Base-by-base conservation (phyloP, 2,113 vertebrate species). In the Eupsittula cactorum region DNA sequence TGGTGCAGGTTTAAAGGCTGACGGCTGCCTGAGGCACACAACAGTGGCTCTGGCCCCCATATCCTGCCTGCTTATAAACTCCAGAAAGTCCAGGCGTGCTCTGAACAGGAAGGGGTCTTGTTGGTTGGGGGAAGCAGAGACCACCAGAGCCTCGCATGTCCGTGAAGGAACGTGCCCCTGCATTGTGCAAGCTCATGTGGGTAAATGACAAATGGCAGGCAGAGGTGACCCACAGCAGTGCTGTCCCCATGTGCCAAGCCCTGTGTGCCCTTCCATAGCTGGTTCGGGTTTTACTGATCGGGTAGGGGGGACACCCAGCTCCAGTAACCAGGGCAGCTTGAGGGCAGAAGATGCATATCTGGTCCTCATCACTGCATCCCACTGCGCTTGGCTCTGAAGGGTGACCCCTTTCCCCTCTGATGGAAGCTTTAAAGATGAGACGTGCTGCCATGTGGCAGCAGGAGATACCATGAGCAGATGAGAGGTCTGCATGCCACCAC, bases 141-240 rank as follows among this genome's bases (percentile, higher is more conserved):
- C 49, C 24, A 29, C 37, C 5, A 1, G 28, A 88, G 21, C 31
- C 53, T 84, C 0, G 0, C 18, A 11, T 16, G 60, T 39, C 31
- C 19, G 16, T 11, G 60, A 28, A 3, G 33, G 6, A 44, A 35
- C 0, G 0, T 19, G 31, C 70, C 31, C 19, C 50, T 64, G 31
- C 16, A 1, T n/a, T 42, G 13, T 52, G 37, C 42, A 65, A 60
- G 21, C 15, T 53, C 16, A 28, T 13, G 18, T 55, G 39, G 10
- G 33, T 33, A n/a, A 7, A n/a, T 49, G 20, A 60, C 42, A 74
- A 90, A 42, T 9, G 13, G 33, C 14, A 27, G 71, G 39, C 33
- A 62, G 31, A 39, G 24, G 19, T 13, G 11, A 27, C 25, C 24
- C 47, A 9, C 2, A n/a, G 37, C 11, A 83, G 8, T 65, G 4